Conservation (phyloP, 1,140 invertebrate genomes). For the Aphelinus certus region DNA sequence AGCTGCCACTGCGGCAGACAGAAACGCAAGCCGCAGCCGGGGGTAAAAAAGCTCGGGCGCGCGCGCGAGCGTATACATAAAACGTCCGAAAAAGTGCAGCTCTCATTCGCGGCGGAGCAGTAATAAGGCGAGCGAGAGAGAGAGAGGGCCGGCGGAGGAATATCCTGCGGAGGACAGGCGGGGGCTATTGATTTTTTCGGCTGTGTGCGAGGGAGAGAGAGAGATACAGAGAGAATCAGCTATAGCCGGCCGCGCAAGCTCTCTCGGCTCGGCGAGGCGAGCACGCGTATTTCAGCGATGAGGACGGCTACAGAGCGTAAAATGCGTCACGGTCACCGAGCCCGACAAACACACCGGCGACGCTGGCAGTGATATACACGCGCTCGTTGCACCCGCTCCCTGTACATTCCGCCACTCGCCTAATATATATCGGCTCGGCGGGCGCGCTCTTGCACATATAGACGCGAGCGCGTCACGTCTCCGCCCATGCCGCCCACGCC, state of each 20-base stretch:
- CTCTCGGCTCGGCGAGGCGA: too few relatives aligned
- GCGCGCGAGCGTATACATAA: not conserved
- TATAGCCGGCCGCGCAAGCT: too few relatives aligned
- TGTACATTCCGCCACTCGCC: conserved; percentile 45
- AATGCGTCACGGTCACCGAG: conserved; percentile 52
- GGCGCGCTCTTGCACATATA: not conserved
- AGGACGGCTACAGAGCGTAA: conserved; percentile 47
- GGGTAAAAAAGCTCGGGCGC: not conserved
- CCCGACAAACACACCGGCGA: conserved; percentile 19
- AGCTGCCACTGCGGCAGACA: too few relatives aligned
- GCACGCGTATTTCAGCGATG: conserved; percentile 39
- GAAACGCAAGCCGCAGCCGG: not conserved
- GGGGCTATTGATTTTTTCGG: conserved; percentile 6
- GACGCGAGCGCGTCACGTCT: too few relatives aligned
- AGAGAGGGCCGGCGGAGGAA: not conserved
- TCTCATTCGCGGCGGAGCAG: not conserved
- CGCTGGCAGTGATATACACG: conserved; percentile 49
- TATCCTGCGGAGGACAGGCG: not conserved
- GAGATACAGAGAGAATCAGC: too few relatives aligned
- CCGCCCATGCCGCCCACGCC: not conserved
- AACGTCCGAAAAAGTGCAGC: not conserved
- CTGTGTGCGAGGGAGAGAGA: too few relatives aligned
- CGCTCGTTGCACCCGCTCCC: conserved; percentile 40
- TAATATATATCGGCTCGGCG: conserved; percentile 3
- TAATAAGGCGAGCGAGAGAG: not conserved